Evolutionary conservation across 2,888 invertebrate genomes (phyloP), one percentile per base, ranked within the genome.

Genomic region (Thecophora atra): DNA sequence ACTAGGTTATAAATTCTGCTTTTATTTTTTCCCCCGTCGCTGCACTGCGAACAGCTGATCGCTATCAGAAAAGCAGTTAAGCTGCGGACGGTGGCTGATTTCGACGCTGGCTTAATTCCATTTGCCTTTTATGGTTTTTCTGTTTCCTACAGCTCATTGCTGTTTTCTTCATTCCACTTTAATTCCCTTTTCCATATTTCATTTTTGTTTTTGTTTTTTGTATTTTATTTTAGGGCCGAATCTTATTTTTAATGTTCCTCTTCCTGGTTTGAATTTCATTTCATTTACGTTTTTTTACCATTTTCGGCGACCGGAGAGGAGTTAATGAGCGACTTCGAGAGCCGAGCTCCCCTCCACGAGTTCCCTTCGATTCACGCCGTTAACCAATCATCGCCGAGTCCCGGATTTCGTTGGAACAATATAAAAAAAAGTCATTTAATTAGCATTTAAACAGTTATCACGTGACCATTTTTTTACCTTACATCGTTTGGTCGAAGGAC

Each of bases 381-480:
- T 6, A 11, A 8, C 58, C 21, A 58, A 24, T 24, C 26, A 26
- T 24, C 15, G 24, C 11, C 26, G 17, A 15, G 24, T 6, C 26
- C 26, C 58, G 47, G 47, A n/a, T 5, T n/a, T 5, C 47, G 47
- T 47, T 28, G 28, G 37, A 11, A 37, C 11, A 37, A 37, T 11
- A 37, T 8, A 37, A 37, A 1, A 37, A 37, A 58, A 62, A 70
- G 63, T 63, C 70, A 62, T 70, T 70, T 70, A 70, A 70, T 70
- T 70, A 70, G 63, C 70, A 70, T 70, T 70, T 70, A 56, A 47
- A 21, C 63, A 63, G 30, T 63, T 17, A 51, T 70, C 70, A 63
- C 70, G 70, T 63, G 63, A 70, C 70, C 8, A 13, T 17, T 58
- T 58, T 21, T 54, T n/a, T n/a, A n/a, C 24, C 6, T 24, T 19